Conservation (phyloP, 2,113 vertebrate genomes). For the Pogonocichla stellata region DNA sequence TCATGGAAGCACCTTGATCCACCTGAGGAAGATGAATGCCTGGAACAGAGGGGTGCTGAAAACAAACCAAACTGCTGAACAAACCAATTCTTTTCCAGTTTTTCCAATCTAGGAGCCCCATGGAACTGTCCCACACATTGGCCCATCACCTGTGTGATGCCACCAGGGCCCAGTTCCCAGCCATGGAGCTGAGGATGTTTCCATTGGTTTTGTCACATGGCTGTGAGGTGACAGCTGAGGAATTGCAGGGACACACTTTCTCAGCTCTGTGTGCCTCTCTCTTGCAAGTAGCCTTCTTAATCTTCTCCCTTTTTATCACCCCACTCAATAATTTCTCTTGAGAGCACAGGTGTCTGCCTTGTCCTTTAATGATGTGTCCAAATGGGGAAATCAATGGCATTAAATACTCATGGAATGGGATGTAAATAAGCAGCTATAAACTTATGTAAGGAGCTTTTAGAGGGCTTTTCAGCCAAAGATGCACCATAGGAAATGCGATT, state of each 20-base stretch:
- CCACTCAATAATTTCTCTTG: conserved; percentile 25
- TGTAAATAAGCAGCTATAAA: conserved; percentile 25
- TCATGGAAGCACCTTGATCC: background rate
- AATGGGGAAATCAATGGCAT: conserved; percentile 22
- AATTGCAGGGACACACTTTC: conserved; percentile 11
- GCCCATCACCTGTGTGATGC: background rate
- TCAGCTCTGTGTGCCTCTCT: background rate
- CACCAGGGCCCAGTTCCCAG: background rate
- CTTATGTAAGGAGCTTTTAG: background rate
- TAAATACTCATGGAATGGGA: conserved; percentile 4
- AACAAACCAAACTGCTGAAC: background rate
- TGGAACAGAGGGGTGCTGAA: background rate
- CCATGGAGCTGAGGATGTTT: background rate
- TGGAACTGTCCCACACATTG: background rate
- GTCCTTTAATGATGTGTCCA: conserved; percentile 30
- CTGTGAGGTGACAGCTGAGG: conserved; percentile 35
- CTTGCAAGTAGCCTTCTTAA: conserved; percentile 26
- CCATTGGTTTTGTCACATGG: conserved; percentile 31
- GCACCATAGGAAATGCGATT: background rate
- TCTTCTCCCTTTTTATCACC: conserved; percentile 36
- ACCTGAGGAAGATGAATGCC: background rate
- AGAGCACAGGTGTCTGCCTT: background rate
- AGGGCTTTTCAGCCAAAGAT: background rate
- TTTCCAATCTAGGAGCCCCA: background rate
- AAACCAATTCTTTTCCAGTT: background rate